Evolutionary conservation across 64 coral and sea anemone species (phyloP).

Genomic region (Montipora capricornis): DNA sequence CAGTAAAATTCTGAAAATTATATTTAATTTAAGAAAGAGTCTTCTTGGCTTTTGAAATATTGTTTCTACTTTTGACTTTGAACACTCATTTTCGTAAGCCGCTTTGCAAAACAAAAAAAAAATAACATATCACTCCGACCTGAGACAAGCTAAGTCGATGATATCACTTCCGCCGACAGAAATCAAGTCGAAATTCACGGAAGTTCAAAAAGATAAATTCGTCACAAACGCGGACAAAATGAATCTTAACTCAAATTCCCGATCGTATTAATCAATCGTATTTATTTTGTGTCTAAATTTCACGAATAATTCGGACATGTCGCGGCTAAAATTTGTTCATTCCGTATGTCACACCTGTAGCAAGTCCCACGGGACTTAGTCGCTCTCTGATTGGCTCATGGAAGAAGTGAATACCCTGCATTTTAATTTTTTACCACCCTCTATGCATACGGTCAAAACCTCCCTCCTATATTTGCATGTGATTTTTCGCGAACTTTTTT

Average conservation of each 20-base stretch:
- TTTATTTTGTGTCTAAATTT: background rate
- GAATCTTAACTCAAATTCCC: background rate
- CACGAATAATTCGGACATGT: background rate
- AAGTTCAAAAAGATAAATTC: background rate
- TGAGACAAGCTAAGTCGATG: background rate
- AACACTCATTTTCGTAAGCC: too few relatives aligned
- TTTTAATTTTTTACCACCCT: conserved; percentile 71
- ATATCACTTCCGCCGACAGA: conserved; percentile 39
- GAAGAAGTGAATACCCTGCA: conserved; percentile 67
- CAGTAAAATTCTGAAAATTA: too few relatives aligned
- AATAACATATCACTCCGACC: background rate
- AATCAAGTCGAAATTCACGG: background rate
- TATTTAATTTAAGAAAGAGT: too few relatives aligned
- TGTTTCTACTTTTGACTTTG: too few relatives aligned
- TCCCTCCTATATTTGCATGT: conserved; percentile 11
- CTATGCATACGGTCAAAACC: conserved; percentile 31
- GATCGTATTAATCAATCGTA: background rate
- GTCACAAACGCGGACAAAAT: background rate
- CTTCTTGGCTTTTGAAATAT: too few relatives aligned
- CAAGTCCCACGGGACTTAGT: conserved; percentile 36
- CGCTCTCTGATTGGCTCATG: conserved; percentile 52
- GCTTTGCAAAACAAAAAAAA: background rate
- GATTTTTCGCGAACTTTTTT: conserved; percentile 15
- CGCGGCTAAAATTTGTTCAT: background rate
- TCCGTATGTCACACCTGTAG: conserved; percentile 32